phyloP scores from a whole-genome alignment of 2,113 vertebrate species.

The Elephas maximus region DNA sequence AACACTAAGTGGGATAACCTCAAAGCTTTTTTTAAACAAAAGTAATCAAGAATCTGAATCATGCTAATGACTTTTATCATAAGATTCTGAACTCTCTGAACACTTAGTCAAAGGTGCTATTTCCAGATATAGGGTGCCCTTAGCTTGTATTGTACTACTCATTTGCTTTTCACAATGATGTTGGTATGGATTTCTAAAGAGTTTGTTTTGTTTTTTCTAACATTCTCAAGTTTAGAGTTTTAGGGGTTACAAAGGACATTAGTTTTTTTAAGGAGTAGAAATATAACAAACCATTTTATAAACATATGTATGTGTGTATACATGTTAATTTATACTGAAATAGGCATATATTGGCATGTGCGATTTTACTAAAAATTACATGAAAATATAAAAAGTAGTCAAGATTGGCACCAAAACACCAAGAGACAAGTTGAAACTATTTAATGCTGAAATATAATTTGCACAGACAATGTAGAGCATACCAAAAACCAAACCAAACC shows the following conservation, averaged over 20 bases:
- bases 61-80: constrained; percentile 63
- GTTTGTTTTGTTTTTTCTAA: not conserved
- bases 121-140: constrained; percentile 67
- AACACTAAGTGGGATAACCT: constrained; percentile 55
- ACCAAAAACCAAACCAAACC: too few relatives aligned
- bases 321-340: not conserved
- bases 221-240: not conserved
- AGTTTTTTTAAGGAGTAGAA: not conserved
- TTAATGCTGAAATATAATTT: not conserved
- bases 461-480: not conserved
- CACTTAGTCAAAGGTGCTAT: constrained; percentile 65
- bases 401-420: not conserved
- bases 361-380: not conserved
- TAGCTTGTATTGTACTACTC: constrained; percentile 12
- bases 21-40: constrained; percentile 66
- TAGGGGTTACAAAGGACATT: not conserved
- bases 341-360: not conserved
- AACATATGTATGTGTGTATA: not conserved
- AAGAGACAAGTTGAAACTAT: not conserved
- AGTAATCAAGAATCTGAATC: constrained; percentile 65
- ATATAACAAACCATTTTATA: not conserved
- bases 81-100: constrained; percentile 64
- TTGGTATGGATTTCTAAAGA: not conserved
- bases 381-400: not conserved
- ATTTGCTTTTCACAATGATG: not conserved